phyloP scores from a whole-genome alignment of 2,113 vertebrate genomes.

The Apeltes quadracus region DNA sequence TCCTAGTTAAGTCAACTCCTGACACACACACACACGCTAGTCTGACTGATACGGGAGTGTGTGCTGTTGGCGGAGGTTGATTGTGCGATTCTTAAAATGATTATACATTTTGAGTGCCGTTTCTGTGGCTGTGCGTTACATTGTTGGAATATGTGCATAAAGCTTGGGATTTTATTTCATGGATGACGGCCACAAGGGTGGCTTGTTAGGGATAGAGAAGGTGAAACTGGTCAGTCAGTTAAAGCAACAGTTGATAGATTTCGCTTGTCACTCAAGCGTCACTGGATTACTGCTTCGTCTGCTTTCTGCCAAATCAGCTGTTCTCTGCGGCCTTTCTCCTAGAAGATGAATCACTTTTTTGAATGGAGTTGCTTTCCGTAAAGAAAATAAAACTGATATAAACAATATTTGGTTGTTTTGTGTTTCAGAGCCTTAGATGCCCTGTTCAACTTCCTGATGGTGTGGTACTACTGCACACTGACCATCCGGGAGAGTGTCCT shows the following conservation, averaged over 20 bases:
- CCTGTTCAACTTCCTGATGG: constrained; percentile 93
- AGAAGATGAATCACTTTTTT: neutral
- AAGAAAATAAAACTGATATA: neutral
- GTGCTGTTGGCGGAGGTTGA: neutral
- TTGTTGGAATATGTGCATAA: neutral
- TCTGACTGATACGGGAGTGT: neutral
- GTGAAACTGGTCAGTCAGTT: neutral
- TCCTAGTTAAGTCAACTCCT: neutral
- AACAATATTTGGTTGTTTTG: constrained; percentile 10
- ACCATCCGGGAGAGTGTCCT: constrained; percentile 96
- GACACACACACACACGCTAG: neutral
- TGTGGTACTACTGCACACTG: constrained; percentile 99
- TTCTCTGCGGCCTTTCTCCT: neutral
- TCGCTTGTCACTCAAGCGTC: neutral
- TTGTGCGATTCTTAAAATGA: neutral
- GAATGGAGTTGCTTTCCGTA: neutral
- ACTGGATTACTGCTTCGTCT: neutral
- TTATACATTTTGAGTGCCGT: too few relatives aligned
- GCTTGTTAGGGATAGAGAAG: neutral
- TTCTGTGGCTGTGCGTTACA: neutral
- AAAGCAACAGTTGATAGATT: neutral
- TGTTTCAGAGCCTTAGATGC: constrained; percentile 83
- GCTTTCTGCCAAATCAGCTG: neutral
- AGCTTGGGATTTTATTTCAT: neutral
- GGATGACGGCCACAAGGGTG: neutral